phyloP scores from a whole-genome alignment of 2,797 vertebrate genomes.

The Sylvilagus floridanus region DNA sequence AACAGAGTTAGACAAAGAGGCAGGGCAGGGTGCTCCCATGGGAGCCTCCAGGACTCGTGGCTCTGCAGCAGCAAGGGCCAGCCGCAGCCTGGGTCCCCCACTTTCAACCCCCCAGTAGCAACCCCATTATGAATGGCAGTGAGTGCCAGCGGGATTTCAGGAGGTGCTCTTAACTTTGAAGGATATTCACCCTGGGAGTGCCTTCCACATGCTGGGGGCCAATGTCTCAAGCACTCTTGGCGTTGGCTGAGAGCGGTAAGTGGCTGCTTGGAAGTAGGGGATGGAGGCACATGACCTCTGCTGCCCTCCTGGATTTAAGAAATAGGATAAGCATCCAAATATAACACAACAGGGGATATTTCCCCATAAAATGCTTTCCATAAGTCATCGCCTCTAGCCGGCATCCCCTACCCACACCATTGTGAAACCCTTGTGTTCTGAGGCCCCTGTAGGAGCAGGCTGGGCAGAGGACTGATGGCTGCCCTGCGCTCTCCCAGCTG shows the following conservation, averaged over 20 bases:
- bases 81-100: background rate
- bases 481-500: background rate
- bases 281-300: background rate
- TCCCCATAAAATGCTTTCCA: constrained; percentile 15
- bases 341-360: background rate
- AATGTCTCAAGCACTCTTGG: background rate
- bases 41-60: background rate
- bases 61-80: background rate
- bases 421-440: background rate
- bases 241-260: background rate
- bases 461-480: background rate
- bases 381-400: background rate
- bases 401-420: background rate
- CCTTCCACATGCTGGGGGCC: fast-evolving
- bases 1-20: background rate
- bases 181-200: background rate
- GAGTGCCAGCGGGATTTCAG: background rate
- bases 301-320: background rate
- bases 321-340: background rate
- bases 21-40: background rate
- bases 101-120: background rate
- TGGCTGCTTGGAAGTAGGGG: background rate
- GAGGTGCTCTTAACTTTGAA: background rate
- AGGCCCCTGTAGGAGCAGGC: background rate
- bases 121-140: background rate